phyloP scores from a whole-genome alignment of 2,797 vertebrate species.

The Loriculus beryllinus region DNA sequence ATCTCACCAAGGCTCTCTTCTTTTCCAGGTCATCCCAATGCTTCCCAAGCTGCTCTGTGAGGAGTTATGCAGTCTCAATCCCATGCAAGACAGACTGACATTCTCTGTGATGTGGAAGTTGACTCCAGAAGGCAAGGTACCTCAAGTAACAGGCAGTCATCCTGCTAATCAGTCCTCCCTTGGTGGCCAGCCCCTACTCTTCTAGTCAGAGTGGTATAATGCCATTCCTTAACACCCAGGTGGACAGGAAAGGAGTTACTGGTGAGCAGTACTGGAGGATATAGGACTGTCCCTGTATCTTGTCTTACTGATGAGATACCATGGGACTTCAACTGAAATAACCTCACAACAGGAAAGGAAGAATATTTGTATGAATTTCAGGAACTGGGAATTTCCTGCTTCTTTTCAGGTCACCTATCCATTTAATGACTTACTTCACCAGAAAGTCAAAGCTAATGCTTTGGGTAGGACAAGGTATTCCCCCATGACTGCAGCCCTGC shows the following conservation, averaged over 20 bases:
- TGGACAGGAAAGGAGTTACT: not conserved
- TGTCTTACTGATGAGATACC: not conserved
- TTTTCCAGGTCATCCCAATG: slow-evolving; percentile 92
- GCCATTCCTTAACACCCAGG: not conserved
- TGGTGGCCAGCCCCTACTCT: fast-evolving
- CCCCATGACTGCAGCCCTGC: not conserved
- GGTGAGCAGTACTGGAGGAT: not conserved
- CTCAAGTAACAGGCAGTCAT: not conserved
- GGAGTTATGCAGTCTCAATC: slow-evolving; percentile 96
- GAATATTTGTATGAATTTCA: not conserved
- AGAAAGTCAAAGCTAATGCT: not conserved
- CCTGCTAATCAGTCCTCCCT: not conserved
- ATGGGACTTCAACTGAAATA: not conserved
- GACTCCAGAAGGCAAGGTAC: slow-evolving; percentile 91
- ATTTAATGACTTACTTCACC: not conserved
- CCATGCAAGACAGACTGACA: slow-evolving; percentile 88
- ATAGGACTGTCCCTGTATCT: not conserved
- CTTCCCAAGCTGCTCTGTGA: slow-evolving; percentile 93
- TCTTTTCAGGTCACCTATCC: not conserved
- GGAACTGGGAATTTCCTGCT: not conserved
- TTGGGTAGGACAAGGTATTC: not conserved
- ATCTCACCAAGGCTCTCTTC: slow-evolving; percentile 8
- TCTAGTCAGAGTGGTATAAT: not conserved
- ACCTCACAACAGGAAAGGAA: not conserved
- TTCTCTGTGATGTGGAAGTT: slow-evolving; percentile 97